Conservation (phyloP, 2,113 vertebrate genomes). For the Eubucco bourcierii region DNA sequence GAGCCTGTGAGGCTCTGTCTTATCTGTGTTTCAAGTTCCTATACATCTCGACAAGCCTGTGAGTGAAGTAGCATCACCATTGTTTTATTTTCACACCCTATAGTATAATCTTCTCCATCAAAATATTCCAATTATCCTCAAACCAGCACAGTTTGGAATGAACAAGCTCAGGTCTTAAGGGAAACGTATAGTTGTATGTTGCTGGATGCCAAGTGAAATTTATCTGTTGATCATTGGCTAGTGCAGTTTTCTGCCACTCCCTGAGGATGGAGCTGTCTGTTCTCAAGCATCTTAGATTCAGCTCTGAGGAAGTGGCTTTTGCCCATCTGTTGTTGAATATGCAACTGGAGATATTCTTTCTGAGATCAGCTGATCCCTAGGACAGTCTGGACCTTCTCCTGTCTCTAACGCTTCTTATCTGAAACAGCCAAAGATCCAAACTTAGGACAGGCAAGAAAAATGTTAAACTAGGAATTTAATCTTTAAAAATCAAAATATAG, state of each 20-base stretch:
- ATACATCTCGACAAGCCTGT: too few relatives aligned
- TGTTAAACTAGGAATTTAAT: background rate
- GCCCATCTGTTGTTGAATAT: background rate
- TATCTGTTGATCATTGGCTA: background rate
- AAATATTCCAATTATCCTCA: too few relatives aligned
- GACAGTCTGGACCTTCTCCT: background rate
- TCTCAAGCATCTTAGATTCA: background rate
- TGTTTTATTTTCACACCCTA: too few relatives aligned
- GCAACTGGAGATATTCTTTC: background rate
- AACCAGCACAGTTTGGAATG: background rate
- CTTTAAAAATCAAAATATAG: background rate
- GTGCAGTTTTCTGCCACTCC: background rate
- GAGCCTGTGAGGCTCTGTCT: too few relatives aligned
- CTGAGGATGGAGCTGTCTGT: background rate
- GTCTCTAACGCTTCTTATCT: background rate
- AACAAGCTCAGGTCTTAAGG: background rate
- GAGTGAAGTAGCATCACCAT: too few relatives aligned
- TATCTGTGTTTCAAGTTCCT: too few relatives aligned
- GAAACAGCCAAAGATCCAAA: background rate
- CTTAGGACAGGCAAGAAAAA: background rate
- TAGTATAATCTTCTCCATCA: too few relatives aligned
- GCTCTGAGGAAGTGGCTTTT: background rate
- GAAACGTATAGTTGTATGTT: background rate
- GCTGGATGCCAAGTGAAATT: background rate
- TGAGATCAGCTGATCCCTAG: background rate